Evolutionary conservation across 2,113 vertebrate species (phyloP).

Genomic region (Mastomys natalensis): DNA sequence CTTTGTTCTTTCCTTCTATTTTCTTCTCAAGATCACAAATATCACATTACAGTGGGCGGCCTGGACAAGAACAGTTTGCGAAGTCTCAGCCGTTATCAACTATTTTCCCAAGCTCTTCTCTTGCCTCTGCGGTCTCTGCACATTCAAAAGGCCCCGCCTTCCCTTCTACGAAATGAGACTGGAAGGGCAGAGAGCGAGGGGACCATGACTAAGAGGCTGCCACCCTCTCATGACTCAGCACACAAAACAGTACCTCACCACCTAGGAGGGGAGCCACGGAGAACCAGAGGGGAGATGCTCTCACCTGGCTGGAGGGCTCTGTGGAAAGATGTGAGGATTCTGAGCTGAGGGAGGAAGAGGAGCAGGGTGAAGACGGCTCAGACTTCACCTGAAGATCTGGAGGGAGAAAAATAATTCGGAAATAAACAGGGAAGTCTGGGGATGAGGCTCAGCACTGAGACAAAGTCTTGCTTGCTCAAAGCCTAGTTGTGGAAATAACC

Average conservation of each 20-base stretch:
- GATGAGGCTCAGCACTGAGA: neutral
- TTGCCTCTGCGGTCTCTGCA: neutral
- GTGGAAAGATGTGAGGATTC: conserved; percentile 78
- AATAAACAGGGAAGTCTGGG: neutral
- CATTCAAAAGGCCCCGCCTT: neutral
- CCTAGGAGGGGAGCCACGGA: neutral
- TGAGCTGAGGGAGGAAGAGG: conserved; percentile 90
- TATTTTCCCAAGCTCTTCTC: neutral
- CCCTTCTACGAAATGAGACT: neutral
- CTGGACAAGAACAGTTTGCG: neutral
- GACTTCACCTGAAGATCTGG: conserved; percentile 94
- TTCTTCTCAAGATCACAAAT: neutral
- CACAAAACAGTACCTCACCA: neutral
- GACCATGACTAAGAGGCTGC: neutral
- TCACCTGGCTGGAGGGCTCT: conserved; percentile 83
- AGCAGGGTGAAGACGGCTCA: conserved; percentile 92
- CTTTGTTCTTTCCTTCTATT: neutral
- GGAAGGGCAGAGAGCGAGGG: neutral
- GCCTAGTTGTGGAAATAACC: neutral
- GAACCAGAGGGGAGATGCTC: neutral
- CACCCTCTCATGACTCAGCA: conserved; percentile 78
- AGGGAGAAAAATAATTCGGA: neutral
- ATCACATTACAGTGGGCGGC: neutral
- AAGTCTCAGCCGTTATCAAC: neutral
- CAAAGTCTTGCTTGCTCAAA: too few relatives aligned